A percentile compares a stretch with the other conserved stretches of the same genome.
These are phyloP conservation scores for Tetropium fuscum DNA, from an alignment of 2,888 invertebrate genomes.

Conservation along the genomic window DNA sequence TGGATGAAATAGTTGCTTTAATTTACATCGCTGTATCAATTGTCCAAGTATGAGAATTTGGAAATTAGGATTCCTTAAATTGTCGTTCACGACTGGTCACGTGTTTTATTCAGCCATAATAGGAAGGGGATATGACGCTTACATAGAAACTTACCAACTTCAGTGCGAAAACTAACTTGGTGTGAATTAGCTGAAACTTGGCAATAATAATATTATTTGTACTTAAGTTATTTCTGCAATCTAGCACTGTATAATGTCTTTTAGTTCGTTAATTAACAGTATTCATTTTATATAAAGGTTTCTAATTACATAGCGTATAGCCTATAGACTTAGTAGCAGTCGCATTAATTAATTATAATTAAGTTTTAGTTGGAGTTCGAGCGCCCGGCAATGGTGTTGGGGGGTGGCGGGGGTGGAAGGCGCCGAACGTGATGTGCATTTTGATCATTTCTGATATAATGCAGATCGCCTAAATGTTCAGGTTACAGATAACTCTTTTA, in stretches of 20 bases:
- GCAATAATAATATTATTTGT: conserved; percentile 60
- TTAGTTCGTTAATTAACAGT: conserved; percentile 72
- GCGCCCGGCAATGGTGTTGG: conserved; percentile 30
- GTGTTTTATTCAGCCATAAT: conserved; percentile 11
- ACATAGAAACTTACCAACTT: conserved; percentile 34
- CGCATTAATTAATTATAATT: conserved; percentile 78
- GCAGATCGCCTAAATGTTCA: conserved; percentile 60
- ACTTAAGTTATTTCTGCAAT: conserved; percentile 65
- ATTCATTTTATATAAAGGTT: conserved; percentile 73
- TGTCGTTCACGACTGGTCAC: no score
- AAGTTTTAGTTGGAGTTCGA: conserved; percentile 77
- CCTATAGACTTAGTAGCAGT: conserved; percentile 67
- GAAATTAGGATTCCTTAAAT: no score
- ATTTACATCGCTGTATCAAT: no score
- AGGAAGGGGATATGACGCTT: conserved; percentile 20
- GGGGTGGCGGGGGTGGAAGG: conserved; percentile 27
- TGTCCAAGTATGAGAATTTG: no score
- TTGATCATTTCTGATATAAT: conserved; percentile 64
- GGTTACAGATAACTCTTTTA: conserved; percentile 22
- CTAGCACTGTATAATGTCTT: conserved; percentile 68
- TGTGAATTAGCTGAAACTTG: conserved; percentile 44
- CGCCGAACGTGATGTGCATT: conserved; percentile 64
- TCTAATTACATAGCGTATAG: conserved; percentile 70
- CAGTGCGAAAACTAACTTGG: conserved; percentile 37
- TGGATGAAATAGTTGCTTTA: no score